phyloP scores from a whole-genome alignment of 2,113 vertebrate genomes.

The Daphoenositta chrysoptera region DNA sequence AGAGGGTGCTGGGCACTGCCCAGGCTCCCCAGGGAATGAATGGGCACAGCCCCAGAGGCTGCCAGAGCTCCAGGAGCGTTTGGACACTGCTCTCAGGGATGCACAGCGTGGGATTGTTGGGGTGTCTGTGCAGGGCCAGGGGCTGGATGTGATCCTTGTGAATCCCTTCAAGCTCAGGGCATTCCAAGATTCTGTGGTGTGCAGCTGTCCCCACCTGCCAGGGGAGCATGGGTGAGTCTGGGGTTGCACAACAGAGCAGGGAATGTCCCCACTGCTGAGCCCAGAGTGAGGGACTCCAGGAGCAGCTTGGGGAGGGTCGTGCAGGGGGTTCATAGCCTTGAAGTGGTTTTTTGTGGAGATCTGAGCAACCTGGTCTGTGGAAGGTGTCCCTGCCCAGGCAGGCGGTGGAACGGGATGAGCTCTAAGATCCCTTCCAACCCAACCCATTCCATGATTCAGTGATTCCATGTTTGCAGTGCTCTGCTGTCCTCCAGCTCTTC shows the following conservation, averaged over 20 bases:
- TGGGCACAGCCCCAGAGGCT: neutral
- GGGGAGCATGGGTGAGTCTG: neutral
- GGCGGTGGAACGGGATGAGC: rapidly evolving
- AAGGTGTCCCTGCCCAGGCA: neutral
- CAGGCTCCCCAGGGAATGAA: neutral
- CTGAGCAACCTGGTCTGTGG: neutral
- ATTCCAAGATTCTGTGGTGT: neutral
- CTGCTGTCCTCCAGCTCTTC: neutral
- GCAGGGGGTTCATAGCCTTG: neutral
- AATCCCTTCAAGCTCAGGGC: neutral
- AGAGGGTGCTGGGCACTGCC: neutral
- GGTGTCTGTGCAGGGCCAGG: neutral
- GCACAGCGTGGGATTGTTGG: neutral
- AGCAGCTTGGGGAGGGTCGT: neutral
- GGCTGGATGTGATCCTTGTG: rapidly evolving
- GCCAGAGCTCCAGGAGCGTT: neutral
- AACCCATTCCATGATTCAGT: neutral
- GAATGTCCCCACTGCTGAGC: neutral
- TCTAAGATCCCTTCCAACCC: neutral
- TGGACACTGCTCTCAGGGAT: rapidly evolving
- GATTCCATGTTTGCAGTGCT: neutral
- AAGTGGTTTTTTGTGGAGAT: neutral
- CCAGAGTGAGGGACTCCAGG: neutral
- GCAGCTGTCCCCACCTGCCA: neutral
- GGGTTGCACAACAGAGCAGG: neutral